A percentile compares a stretch with the other conserved stretches of the same genome.
phyloP scores from a whole-genome alignment of 2,797 vertebrate species.

The Eulemur mongoz region DNA sequence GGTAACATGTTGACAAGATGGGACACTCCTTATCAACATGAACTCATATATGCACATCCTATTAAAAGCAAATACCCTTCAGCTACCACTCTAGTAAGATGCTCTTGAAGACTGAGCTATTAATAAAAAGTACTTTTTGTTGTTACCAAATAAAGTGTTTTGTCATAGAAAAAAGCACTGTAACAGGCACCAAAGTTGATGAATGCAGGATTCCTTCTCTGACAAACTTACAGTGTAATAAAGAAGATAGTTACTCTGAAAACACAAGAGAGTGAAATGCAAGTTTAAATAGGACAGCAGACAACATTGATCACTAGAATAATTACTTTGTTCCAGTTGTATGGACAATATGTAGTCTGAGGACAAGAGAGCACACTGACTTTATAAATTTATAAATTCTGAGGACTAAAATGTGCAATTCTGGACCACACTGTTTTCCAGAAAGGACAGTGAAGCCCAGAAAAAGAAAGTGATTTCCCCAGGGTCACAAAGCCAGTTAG shows the following conservation, averaged over 20 bases:
- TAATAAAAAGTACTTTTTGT: background rate
- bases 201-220: background rate
- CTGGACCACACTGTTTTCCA: background rate
- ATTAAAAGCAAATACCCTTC: background rate
- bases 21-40: background rate
- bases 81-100: background rate
- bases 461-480: background rate
- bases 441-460: background rate
- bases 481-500: background rate
- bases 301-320: background rate
- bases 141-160: background rate
- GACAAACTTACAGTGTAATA: background rate
- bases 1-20: background rate
- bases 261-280: background rate
- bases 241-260: background rate
- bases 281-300: background rate
- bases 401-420: background rate
- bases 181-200: background rate
- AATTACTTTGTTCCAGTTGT: background rate
- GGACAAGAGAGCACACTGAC: rapidly evolving
- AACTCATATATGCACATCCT: background rate
- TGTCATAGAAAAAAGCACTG: background rate
- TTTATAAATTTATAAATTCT: background rate
- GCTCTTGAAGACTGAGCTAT: background rate
- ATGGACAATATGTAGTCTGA: background rate